Evolutionary conservation across 2,888 invertebrate species (phyloP).

Genomic region (Cephus pulcher): DNA sequence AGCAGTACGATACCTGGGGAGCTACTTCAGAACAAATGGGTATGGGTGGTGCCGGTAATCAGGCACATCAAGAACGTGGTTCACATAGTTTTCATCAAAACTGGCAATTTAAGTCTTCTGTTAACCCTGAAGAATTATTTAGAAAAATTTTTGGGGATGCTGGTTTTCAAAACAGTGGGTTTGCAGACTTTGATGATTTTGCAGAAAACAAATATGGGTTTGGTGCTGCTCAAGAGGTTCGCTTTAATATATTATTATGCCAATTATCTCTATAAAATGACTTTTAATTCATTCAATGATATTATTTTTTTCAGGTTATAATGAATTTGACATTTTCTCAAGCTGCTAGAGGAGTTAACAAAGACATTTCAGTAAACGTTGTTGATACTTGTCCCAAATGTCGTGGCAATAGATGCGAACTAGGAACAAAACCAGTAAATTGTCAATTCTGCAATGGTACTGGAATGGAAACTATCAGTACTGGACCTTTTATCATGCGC

Average conservation of each 20-base stretch:
- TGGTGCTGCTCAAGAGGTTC: constrained; percentile 91
- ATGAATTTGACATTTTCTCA: constrained; percentile 92
- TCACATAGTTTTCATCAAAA: constrained; percentile 74
- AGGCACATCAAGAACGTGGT: constrained; percentile 31
- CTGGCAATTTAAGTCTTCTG: constrained; percentile 88
- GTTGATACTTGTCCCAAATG: constrained; percentile 94
- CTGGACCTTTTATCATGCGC: constrained; percentile 96
- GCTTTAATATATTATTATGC: constrained; percentile 12
- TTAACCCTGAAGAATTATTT: constrained; percentile 97
- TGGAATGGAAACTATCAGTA: constrained; percentile 92
- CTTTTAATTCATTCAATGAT: not conserved
- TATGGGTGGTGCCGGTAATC: constrained; percentile 69
- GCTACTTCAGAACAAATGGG: constrained; percentile 89
- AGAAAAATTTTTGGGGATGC: constrained; percentile 94
- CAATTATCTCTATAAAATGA: not conserved
- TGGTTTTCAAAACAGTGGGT: constrained; percentile 73
- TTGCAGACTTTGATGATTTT: constrained; percentile 81
- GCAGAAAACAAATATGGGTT: constrained; percentile 91
- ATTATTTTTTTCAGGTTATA: constrained; percentile 71
- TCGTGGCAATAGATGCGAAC: constrained; percentile 85
- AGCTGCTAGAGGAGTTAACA: constrained; percentile 96
- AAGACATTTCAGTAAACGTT: constrained; percentile 91
- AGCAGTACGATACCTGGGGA: constrained; percentile 95
- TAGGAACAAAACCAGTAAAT: constrained; percentile 88
- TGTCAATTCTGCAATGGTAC: constrained; percentile 97